Conservation (phyloP, 2,888 invertebrate genomes). For the Lepeophtheirus nordmannii region DNA sequence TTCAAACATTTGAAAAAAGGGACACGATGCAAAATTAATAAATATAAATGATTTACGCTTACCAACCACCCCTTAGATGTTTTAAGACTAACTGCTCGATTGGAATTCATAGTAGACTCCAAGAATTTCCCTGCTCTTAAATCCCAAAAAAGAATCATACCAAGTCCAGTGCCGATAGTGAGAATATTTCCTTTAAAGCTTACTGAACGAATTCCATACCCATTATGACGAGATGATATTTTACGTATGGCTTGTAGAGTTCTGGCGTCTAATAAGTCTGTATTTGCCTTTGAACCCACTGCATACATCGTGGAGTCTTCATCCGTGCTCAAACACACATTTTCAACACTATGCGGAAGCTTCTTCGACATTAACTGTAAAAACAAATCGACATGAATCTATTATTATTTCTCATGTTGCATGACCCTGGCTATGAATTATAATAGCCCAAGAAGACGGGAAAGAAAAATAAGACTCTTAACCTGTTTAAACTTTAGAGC, state of each 20-base stretch:
- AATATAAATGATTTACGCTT: no score
- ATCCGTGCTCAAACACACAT: constrained; percentile 77
- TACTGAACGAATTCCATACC: constrained; percentile 70
- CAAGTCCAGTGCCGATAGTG: constrained; percentile 82
- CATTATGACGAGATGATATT: constrained; percentile 68
- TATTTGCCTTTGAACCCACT: constrained; percentile 83
- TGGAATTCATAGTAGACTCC: constrained; percentile 74
- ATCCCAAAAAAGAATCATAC: constrained; percentile 84
- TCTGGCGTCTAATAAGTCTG: constrained; percentile 70
- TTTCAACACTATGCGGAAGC: constrained; percentile 75
- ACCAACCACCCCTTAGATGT: constrained; percentile 41
- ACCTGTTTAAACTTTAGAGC: constrained; percentile 69
- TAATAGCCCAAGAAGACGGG: no score
- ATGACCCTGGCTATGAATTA: no score
- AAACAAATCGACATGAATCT: constrained; percentile 20
- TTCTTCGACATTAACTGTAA: constrained; percentile 58
- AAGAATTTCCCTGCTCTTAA: constrained; percentile 75
- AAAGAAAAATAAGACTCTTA: constrained; percentile 22
- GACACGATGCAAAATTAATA: no score
- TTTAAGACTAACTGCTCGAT: constrained; percentile 67
- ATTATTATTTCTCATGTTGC: not conserved
- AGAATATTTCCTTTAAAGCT: constrained; percentile 76
- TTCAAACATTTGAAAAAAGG: no score
- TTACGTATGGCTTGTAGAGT: constrained; percentile 54
- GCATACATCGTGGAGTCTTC: constrained; percentile 68